Base-by-base conservation (phyloP, 1,140 invertebrate genomes). In the Drosophila sucinea region DNA sequence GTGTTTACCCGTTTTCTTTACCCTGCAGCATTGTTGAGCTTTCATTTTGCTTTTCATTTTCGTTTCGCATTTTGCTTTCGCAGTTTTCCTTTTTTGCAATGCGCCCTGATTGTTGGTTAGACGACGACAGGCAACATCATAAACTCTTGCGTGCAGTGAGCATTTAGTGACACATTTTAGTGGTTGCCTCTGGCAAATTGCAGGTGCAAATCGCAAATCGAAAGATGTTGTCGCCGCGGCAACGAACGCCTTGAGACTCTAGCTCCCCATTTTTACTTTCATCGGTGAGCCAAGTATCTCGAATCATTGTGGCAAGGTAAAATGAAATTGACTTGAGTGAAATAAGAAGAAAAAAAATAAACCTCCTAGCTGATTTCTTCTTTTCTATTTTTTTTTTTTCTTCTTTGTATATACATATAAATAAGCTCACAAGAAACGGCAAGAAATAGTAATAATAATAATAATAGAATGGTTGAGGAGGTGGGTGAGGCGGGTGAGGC, bases 151-250 rank as follows among this genome's bases (percentile, higher is more conserved):
- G 70, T 75, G 73, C 63, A 55, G 44, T 51, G 44, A 71, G 57
- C 76, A 82, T 73, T 87, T 79, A 86, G 83, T 83, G 79, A 73
- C 64, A 87, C 72, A 82, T 70, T 87, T 87, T 70, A 69, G 69
- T 67, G 69, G 79, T 68, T 73, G 67, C 83, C 61, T 69, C 62
- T 23, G 63, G 77, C 76, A 60, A 76, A 79, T 70, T 87, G 79
- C 83, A 83, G 83, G 82, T 86, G 83, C 71, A 79, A 86, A 86
- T 87, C 83, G 79, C 71, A 79, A 86, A 86, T 87, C 83, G 79
- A 77, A 83, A 79, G 79, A 86, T 79, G 72, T 87, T 87, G 82
- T 86, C 72, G 70, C 70, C 70, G 30, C 41, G 70, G 29, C 47
- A 67, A 51, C 73, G 62, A 38, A 30, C 27, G 7, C 44, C 27